These are phyloP conservation scores for Drosophila fuyamai DNA, from an alignment of 1,140 invertebrate genomes.

Conservation along the genomic window DNA sequence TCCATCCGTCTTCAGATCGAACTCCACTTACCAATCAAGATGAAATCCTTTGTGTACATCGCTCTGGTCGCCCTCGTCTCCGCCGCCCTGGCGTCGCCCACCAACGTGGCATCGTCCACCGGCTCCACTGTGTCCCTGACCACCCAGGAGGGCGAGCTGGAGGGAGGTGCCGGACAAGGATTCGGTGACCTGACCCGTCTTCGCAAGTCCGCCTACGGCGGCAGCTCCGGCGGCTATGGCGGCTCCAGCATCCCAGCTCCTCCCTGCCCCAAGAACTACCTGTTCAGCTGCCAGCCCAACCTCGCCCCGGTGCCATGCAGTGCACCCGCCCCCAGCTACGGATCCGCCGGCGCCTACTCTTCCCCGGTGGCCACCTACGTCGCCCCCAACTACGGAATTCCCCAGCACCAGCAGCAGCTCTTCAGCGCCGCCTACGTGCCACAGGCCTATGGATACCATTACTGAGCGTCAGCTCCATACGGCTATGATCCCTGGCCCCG, in stretches of 20 bases:
- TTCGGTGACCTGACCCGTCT: slow-evolving; percentile 71
- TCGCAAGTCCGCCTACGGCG: slow-evolving; percentile 74
- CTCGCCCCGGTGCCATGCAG: slow-evolving; percentile 74
- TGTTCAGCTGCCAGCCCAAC: slow-evolving; percentile 81
- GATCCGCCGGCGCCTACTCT: slow-evolving; percentile 74
- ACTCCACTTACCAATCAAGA: slow-evolving; percentile 45
- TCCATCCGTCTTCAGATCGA: slow-evolving; percentile 17
- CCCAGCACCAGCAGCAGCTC: slow-evolving; percentile 67
- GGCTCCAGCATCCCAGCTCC: slow-evolving; percentile 64
- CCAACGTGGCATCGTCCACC: slow-evolving; percentile 21
- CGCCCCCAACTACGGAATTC: slow-evolving; percentile 62
- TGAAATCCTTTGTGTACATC: slow-evolving; percentile 79
- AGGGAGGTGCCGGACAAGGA: slow-evolving; percentile 41
- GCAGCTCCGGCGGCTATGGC: slow-evolving; percentile 69
- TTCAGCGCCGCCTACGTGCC: slow-evolving; percentile 55
- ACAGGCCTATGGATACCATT: slow-evolving; percentile 56
- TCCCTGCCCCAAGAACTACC: slow-evolving; percentile 78
- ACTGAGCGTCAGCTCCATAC: slow-evolving; percentile 25
- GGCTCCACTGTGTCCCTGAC: slow-evolving; percentile 14
- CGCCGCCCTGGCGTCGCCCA: slow-evolving; percentile 61
- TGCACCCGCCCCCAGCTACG: slow-evolving; percentile 62
- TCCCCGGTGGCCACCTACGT: slow-evolving; percentile 60
- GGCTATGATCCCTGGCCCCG: slow-evolving; percentile 4
- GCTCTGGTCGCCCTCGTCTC: slow-evolving; percentile 60
- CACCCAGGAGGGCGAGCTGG: slow-evolving; percentile 52